phyloP scores from a whole-genome alignment of 1,140 invertebrate genomes.

The Penaeus chinensis region DNA sequence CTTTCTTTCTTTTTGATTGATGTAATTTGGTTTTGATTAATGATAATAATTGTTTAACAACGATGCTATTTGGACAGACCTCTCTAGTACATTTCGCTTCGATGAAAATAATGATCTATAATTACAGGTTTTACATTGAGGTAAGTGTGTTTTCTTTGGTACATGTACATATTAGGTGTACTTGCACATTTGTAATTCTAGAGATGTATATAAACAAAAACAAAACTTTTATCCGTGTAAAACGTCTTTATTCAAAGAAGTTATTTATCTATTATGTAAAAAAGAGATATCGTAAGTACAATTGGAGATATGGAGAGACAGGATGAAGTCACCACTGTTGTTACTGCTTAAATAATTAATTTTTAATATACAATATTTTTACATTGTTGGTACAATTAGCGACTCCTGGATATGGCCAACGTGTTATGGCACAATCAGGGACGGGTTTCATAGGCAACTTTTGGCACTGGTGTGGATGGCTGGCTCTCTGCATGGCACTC shows the following conservation, averaged over 20 bases:
- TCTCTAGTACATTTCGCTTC: too few relatives aligned
- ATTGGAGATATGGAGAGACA: conserved; percentile 37
- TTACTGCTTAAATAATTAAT: conserved; percentile 43
- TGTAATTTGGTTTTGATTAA: too few relatives aligned
- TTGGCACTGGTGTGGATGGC: conserved; percentile 32
- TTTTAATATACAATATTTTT: conserved; percentile 37
- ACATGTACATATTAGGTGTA: too few relatives aligned
- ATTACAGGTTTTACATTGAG: too few relatives aligned
- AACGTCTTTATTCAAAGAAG: conserved; percentile 43
- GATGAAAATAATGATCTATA: too few relatives aligned
- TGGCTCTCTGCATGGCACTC: conserved; percentile 39
- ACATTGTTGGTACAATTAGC: conserved; percentile 29
- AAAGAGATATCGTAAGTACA: conserved; percentile 46
- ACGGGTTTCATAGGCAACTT: conserved; percentile 33
- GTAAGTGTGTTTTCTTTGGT: too few relatives aligned
- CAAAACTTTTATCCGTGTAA: not conserved
- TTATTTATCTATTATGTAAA: conserved; percentile 43
- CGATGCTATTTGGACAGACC: too few relatives aligned
- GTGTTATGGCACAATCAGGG: conserved; percentile 50
- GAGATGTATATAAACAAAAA: not conserved
- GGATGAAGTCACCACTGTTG: conserved; percentile 36
- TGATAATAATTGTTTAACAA: too few relatives aligned
- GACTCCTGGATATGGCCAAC: conserved; percentile 35
- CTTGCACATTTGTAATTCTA: too few relatives aligned
- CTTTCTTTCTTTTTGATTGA: too few relatives aligned